Base-by-base conservation (phyloP, 2,888 invertebrate species). In the Lasius platythorax region DNA sequence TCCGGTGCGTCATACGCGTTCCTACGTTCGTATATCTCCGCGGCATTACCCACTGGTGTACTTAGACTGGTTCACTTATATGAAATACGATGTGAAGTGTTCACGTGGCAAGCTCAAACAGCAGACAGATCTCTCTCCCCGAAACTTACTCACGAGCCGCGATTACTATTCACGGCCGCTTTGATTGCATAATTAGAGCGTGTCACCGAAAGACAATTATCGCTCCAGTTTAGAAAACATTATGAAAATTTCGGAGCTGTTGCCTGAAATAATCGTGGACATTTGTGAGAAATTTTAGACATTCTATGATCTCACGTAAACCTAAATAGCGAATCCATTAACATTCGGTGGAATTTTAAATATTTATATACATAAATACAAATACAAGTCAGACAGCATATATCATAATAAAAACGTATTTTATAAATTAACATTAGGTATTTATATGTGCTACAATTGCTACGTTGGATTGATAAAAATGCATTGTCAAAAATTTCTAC, bases 1-100 rank as follows among this genome's bases (percentile, higher is more conserved):
- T 92, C 87, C 90, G 86, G 87, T 89, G 90, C 89, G 89, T 91
- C 90, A 89, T 91, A 89, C 89, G 76, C 88, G 87, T 89, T 89
- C 87, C 89, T 91, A 91, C 88, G 83, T 82, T 76, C 87, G 86
- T 85, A 83, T 86, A 85, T 84, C 87, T 85, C 84, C n/a, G 67
- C 67, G 64, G 83, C 83, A 78, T 87, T 88, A 66, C 83, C 76
- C 82, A 85, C 85, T 66, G 83, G 82, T 87, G 88, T 83, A 85
- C 85, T 85, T 85, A 73, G 82, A 82, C 86, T 82, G 74, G 81
- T 86, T 89, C 83, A 67, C 66, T 74, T 84, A 68, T 66, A 68
- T 74, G 67, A 83, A 72, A 79, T 75, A 84, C 78, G 68, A 82
- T 66, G 83, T 46, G 70, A 85, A 87, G 85, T 58, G 67, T 75